A percentile compares a stretch with the other conserved stretches of the same genome.
These are phyloP conservation scores for Nicator chloris DNA, from an alignment of 2,113 vertebrate species.

Conservation along the genomic window DNA sequence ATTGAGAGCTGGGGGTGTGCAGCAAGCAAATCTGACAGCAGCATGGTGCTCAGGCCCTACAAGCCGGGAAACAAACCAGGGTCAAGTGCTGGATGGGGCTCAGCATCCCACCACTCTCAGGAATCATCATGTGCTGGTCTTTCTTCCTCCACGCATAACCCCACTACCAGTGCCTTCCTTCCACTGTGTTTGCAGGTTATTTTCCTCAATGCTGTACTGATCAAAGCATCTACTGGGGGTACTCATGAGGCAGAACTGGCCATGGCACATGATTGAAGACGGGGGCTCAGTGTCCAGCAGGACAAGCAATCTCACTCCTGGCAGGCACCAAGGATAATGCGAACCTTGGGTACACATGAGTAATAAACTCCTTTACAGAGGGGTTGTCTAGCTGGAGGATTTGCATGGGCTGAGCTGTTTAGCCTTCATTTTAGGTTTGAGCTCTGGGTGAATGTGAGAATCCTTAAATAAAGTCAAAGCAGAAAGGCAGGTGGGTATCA, in stretches of 20 bases:
- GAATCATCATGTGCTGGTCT: not conserved
- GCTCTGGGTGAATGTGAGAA: not conserved
- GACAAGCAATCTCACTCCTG: fast-evolving
- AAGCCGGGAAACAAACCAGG: not conserved
- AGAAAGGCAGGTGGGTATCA: not conserved
- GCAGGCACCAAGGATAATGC: fast-evolving
- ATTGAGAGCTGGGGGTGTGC: fast-evolving
- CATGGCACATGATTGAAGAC: fast-evolving
- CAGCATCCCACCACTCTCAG: not conserved
- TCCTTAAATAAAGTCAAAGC: not conserved
- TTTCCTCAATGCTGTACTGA: not conserved
- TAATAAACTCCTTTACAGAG: not conserved
- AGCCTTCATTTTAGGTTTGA: not conserved
- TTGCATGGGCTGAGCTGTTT: not conserved
- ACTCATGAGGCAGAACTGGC: not conserved
- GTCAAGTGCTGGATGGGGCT: not conserved
- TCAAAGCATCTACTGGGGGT: not conserved
- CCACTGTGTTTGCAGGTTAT: not conserved
- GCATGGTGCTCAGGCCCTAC: not conserved
- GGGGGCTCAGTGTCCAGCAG: not conserved
- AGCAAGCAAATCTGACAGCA: not conserved
- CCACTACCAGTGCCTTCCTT: not conserved
- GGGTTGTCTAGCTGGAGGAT: not conserved
- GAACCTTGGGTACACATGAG: fast-evolving
- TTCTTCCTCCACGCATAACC: not conserved